Conservation (phyloP, 2,797 vertebrate species). For the Philypnodon macrostomus region DNA sequence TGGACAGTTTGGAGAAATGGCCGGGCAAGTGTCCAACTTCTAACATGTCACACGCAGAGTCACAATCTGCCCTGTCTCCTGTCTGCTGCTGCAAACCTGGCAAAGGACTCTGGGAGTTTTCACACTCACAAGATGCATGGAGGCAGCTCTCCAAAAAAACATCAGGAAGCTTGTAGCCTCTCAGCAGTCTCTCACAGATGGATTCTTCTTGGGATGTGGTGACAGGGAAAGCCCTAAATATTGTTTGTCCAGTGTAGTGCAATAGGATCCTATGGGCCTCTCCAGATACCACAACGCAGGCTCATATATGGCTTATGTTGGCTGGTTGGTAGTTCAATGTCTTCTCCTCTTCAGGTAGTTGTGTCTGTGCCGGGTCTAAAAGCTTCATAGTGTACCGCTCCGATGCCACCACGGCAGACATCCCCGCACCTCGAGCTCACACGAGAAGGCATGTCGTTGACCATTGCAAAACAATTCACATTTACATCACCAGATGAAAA, state of each 20-base stretch:
- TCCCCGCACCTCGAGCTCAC: slow-evolving; percentile 55
- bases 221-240: slow-evolving; percentile 41
- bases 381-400: slow-evolving; percentile 63
- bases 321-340: slow-evolving; percentile 42
- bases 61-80: slow-evolving; percentile 64
- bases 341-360: slow-evolving; percentile 60
- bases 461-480: slow-evolving; percentile 17
- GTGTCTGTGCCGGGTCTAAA: slow-evolving; percentile 51
- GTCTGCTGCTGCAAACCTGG: slow-evolving; percentile 63
- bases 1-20: slow-evolving; percentile 25
- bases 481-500: slow-evolving; percentile 33
- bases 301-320: slow-evolving; percentile 49
- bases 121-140: slow-evolving; percentile 60
- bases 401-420: slow-evolving; percentile 61
- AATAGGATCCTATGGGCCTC: slow-evolving; percentile 35
- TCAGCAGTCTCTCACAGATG: slow-evolving; percentile 48
- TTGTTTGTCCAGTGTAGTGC: slow-evolving; percentile 34
- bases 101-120: slow-evolving; percentile 51
- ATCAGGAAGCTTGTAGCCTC: slow-evolving; percentile 51
- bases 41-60: slow-evolving; percentile 70
- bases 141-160: slow-evolving; percentile 58
- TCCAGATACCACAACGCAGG: slow-evolving; percentile 35
- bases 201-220: slow-evolving; percentile 45
- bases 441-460: slow-evolving; percentile 36
- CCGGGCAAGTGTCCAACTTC: slow-evolving; percentile 67